Evolutionary conservation across 1,140 invertebrate species (phyloP).

Genomic region (Liolophura sinensis): DNA sequence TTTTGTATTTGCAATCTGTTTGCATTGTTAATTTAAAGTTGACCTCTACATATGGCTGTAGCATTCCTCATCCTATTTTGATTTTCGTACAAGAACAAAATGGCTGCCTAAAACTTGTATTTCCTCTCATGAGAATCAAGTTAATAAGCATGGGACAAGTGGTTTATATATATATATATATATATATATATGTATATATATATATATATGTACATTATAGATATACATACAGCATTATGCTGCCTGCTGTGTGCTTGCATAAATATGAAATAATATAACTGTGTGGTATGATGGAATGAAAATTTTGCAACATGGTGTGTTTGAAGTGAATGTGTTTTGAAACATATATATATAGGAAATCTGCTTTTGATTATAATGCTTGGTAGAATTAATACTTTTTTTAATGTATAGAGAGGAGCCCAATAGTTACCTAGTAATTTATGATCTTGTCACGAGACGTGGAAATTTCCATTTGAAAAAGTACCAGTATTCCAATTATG

Average conservation of each 20-base stretch:
- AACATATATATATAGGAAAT: neutral
- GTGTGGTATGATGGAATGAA: neutral
- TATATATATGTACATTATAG: slow-evolving; percentile 1
- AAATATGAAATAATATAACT: neutral
- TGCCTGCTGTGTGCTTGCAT: neutral
- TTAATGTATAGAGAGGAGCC: too few relatives aligned
- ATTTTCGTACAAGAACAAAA: neutral
- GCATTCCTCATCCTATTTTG: neutral
- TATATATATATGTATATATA: slow-evolving; percentile 4
- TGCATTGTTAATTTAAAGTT: neutral
- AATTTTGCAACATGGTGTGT: slow-evolving; percentile 4
- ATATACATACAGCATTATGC: neutral
- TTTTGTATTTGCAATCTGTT: too few relatives aligned
- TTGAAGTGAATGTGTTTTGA: neutral
- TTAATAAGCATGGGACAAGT: neutral
- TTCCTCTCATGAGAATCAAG: neutral
- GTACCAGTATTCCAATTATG: too few relatives aligned
- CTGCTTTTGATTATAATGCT: slow-evolving; percentile 1
- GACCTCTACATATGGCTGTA: neutral
- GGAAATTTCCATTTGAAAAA: too few relatives aligned
- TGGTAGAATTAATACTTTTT: neutral
- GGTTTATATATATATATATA: slow-evolving; percentile 1
- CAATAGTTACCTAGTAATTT: too few relatives aligned
- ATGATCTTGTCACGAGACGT: too few relatives aligned
- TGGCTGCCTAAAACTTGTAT: neutral